phyloP scores from a whole-genome alignment of 2,797 vertebrate species.

The Champsocephalus gunnari region DNA sequence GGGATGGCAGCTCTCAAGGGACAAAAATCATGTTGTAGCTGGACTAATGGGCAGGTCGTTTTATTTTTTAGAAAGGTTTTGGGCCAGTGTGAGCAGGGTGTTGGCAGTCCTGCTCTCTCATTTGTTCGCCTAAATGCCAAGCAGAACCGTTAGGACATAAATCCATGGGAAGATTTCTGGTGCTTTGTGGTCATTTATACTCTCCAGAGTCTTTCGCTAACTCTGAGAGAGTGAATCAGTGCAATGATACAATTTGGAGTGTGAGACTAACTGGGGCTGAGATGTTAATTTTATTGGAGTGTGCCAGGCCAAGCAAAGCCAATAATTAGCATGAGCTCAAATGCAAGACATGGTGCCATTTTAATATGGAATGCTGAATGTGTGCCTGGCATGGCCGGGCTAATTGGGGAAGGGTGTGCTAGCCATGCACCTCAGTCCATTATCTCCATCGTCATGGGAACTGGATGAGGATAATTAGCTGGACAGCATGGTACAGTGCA shows the following conservation, averaged over 20 bases:
- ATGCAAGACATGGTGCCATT: slow-evolving; percentile 43
- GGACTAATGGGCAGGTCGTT: slow-evolving; percentile 33
- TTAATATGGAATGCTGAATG: slow-evolving; percentile 58
- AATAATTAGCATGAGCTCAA: slow-evolving; percentile 62
- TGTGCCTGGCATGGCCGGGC: slow-evolving; percentile 51
- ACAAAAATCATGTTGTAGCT: neutral
- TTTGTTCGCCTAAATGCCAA: slow-evolving; percentile 47
- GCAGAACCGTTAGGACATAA: slow-evolving; percentile 27
- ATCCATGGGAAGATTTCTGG: neutral
- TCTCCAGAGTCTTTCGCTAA: slow-evolving; percentile 9
- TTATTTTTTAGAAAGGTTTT: slow-evolving; percentile 25
- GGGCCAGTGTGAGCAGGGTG: slow-evolving; percentile 15
- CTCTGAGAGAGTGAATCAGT: slow-evolving; percentile 25
- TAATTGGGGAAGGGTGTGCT: slow-evolving; percentile 73
- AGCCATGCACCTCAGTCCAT: slow-evolving; percentile 69
- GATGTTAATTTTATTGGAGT: slow-evolving; percentile 49
- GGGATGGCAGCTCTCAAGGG: slow-evolving; percentile 7
- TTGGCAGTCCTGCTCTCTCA: slow-evolving; percentile 14
- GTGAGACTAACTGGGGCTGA: slow-evolving; percentile 22
- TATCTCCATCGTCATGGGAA: slow-evolving; percentile 75
- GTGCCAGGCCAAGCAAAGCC: slow-evolving; percentile 36
- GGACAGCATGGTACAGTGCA: slow-evolving; percentile 59
- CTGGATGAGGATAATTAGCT: slow-evolving; percentile 79
- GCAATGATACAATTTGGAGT: slow-evolving; percentile 41
- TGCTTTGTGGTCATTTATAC: neutral